Evolutionary conservation across 2,888 invertebrate species (phyloP).

Genomic region (Zygaena filipendulae): DNA sequence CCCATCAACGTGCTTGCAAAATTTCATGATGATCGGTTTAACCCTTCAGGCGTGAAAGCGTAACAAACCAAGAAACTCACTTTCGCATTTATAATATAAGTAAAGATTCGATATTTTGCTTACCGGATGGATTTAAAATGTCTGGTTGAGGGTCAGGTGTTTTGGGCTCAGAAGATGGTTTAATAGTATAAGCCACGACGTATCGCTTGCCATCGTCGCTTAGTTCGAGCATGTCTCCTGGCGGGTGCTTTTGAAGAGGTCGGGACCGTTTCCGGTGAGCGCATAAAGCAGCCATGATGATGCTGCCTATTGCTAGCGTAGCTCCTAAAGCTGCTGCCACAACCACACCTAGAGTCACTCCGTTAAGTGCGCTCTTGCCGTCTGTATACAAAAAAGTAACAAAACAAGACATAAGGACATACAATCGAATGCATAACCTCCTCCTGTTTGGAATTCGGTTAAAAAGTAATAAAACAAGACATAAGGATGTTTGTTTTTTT

Average conservation of each 20-base stretch:
- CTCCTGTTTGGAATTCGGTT: no score
- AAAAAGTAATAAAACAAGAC: no score
- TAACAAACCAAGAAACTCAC: no score
- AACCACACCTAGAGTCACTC: slow-evolving; percentile 76
- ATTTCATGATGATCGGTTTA: no score
- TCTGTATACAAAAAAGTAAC: slow-evolving; percentile 50
- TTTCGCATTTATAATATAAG: no score
- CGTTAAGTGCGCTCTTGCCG: slow-evolving; percentile 75
- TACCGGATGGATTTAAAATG: slow-evolving; percentile 80
- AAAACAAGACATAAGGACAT: no score
- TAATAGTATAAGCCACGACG: slow-evolving; percentile 87
- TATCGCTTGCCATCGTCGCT: slow-evolving; percentile 86
- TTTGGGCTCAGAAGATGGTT: slow-evolving; percentile 68
- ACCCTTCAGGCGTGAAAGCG: no score
- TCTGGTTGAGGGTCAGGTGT: slow-evolving; percentile 79
- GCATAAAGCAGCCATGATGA: slow-evolving; percentile 40
- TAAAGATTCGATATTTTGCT: background rate
- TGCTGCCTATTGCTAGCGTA: slow-evolving; percentile 39
- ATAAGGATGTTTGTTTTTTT: no score
- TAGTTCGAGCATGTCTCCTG: slow-evolving; percentile 68
- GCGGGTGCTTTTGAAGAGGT: slow-evolving; percentile 53
- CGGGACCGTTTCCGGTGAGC: slow-evolving; percentile 39
- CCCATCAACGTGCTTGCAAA: no score
- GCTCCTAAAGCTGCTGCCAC: slow-evolving; percentile 47
- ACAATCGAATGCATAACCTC: no score